Conservation (phyloP, 1,140 invertebrate species). For the Aphidius gifuensis region DNA sequence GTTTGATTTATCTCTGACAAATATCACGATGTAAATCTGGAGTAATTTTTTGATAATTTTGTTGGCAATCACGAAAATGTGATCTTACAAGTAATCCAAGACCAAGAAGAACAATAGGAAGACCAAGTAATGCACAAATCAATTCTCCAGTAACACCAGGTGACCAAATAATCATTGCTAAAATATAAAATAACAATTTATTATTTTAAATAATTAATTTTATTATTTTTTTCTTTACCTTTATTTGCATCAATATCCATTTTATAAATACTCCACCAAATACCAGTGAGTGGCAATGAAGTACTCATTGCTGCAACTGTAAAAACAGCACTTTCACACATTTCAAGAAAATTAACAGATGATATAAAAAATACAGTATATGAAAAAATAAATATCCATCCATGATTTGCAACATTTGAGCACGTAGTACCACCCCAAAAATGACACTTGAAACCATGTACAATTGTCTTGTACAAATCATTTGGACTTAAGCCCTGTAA, state of each 20-base stretch:
- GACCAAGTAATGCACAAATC: constrained; percentile 59
- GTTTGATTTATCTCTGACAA: constrained; percentile 45
- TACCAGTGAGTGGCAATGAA: constrained; percentile 57
- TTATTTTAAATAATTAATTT: constrained; percentile 2
- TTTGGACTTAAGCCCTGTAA: constrained; percentile 38
- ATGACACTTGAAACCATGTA: constrained; percentile 43
- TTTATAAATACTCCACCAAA: constrained; percentile 64
- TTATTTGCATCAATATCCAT: constrained; percentile 44
- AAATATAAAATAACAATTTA: neutral
- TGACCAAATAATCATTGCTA: constrained; percentile 55
- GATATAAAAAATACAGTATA: constrained; percentile 53
- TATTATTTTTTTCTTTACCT: constrained; percentile 29
- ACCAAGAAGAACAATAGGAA: constrained; percentile 60
- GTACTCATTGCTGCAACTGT: constrained; percentile 56
- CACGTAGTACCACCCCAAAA: constrained; percentile 40
- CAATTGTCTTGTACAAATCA: constrained; percentile 38
- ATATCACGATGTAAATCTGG: constrained; percentile 39
- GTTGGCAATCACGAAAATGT: constrained; percentile 53
- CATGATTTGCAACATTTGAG: constrained; percentile 49
- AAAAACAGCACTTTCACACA: constrained; percentile 60
- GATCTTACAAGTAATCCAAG: constrained; percentile 55
- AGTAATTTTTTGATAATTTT: constrained; percentile 31
- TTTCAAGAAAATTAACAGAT: constrained; percentile 56
- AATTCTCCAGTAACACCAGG: constrained; percentile 60
- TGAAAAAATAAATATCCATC: constrained; percentile 54